Base-by-base conservation (phyloP, 2,888 invertebrate species). In the Rhimphoctona megacephalus region DNA sequence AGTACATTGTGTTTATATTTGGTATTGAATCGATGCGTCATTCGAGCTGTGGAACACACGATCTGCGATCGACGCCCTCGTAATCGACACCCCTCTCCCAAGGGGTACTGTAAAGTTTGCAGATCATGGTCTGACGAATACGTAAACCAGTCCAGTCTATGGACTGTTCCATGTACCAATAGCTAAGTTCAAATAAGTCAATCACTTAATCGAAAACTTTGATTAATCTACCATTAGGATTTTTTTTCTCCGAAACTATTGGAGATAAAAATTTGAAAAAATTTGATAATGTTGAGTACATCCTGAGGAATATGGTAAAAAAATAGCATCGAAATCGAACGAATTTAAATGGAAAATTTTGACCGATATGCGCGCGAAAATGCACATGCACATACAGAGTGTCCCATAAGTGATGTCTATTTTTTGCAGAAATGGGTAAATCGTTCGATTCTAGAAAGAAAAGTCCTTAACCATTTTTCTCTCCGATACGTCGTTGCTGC, bases 21-120 rank as follows among this genome's bases (percentile, higher is more conserved):
- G 76, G 30, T 54, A 39, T 54, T 19, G 25, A 82, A 82, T 83
- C 70, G 85, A 85, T 85, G 87, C 79, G 87, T 82, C 87, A 82
- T 87, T 7, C 87, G 85, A 82, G 79, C 66, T 70, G 52, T 73
- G 70, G 76, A 74, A 81, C 82, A 87, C 87, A 72, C 74, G 86
- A 81, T 85, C 81, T 61, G 57, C 86, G 86, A 86, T 86, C 86
- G 86, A 86, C 86, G 86, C 86, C 86, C 86, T 86, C 86, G 86
- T 86, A 86, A 86, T 83, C 78, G 86, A 86, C 81, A 86, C 86
- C 81, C 77, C 64, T 36, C 67, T 52, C 67, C 78, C 82, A 6
- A 54, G 66, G 83, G 76, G 61, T n/a, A 17, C 80, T 33, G 81
- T 61, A 17, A 82, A 61, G 67, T 85, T 85, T 77, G 74, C 69